phyloP scores from a whole-genome alignment of 2,888 invertebrate species.

The Empis livida region DNA sequence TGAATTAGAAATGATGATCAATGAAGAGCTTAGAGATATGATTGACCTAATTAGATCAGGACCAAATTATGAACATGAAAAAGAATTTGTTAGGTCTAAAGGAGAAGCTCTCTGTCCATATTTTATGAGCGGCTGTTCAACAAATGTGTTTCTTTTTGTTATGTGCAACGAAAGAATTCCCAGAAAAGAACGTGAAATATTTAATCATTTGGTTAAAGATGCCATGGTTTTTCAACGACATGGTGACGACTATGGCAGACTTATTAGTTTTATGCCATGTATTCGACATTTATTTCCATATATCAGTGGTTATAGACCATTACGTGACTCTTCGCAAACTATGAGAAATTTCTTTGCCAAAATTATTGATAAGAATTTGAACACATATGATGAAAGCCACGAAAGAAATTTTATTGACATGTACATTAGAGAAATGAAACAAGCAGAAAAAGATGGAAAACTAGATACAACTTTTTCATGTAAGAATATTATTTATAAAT shows the following conservation, averaged over 20 bases:
- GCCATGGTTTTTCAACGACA: conserved; percentile 43
- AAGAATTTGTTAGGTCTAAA: conserved; percentile 24
- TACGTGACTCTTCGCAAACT: conserved; percentile 37
- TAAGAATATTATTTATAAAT: conserved; percentile 16
- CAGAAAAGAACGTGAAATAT: conserved; percentile 38
- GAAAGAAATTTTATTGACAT: conserved; percentile 49
- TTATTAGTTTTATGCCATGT: conserved; percentile 48
- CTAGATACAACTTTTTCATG: conserved; percentile 39
- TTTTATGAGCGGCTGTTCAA: conserved; percentile 40
- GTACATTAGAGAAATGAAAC: conserved; percentile 45
- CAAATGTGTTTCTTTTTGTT: conserved; percentile 44
- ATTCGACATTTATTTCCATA: conserved; percentile 45
- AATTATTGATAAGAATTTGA: conserved; percentile 37
- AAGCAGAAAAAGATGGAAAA: conserved; percentile 29
- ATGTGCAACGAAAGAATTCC: conserved; percentile 40
- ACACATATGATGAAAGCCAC: conserved; percentile 34
- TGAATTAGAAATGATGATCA: conserved; percentile 38
- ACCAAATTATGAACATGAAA: conserved; percentile 35
- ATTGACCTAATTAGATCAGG: conserved; percentile 38
- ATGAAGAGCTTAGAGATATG: conserved; percentile 37
- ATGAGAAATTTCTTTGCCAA: conserved; percentile 41
- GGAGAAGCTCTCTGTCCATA: conserved; percentile 38
- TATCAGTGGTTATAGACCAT: conserved; percentile 40
- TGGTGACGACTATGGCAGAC: conserved; percentile 46
- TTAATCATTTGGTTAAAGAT: conserved; percentile 30